Base-by-base conservation (phyloP, 2,797 vertebrate genomes). In the Jordanella pulchra region DNA sequence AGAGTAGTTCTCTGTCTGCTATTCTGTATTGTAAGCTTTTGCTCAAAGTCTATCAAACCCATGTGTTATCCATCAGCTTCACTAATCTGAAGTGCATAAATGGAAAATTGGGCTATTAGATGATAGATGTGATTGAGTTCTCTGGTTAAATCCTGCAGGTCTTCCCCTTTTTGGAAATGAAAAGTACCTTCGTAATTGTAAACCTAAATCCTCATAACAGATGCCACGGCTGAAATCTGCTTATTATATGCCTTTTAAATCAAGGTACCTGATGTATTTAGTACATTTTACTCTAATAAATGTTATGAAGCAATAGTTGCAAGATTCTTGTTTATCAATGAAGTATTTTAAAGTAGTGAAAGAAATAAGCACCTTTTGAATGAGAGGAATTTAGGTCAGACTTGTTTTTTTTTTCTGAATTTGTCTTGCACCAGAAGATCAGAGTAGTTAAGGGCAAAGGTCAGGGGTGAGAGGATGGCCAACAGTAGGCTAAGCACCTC, bases 61-160 rank as follows among this genome's bases (percentile, higher is more conserved):
- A 63, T 76, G 72, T 72, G 84, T 79, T 78, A 68, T 82, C 85
- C 81, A 87, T 90, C 90, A 90, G 86, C 90, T 87, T 89, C 78
- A 74, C 85, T 91, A 91, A 91, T 91, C 89, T 91, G 69, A 79
- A 75, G 81, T 68, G 67, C 78, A 87, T 90, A 91, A 89, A 90
- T 92, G 92, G 84, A 81, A 92, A 93, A 92, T 87, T 91, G 69
- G 78, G 28, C 81, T 4, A 65, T 78, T 77, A 27, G 72, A 83
- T 55, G 44, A 72, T 35, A 65, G 80, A 82, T 77, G 76, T 78
- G 74, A 58, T 63, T 50, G 65, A 72, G 73, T 35, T 74, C 63
- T 69, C 15, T 30, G 73, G 30, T 42, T 25, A 91, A 92, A 90
- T 92, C 88, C 77, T 77, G 77, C 91, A 91, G 91, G 92, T 93